Evolutionary conservation across 2,113 vertebrate genomes (phyloP).

Genomic region (Dicaeum eximium): DNA sequence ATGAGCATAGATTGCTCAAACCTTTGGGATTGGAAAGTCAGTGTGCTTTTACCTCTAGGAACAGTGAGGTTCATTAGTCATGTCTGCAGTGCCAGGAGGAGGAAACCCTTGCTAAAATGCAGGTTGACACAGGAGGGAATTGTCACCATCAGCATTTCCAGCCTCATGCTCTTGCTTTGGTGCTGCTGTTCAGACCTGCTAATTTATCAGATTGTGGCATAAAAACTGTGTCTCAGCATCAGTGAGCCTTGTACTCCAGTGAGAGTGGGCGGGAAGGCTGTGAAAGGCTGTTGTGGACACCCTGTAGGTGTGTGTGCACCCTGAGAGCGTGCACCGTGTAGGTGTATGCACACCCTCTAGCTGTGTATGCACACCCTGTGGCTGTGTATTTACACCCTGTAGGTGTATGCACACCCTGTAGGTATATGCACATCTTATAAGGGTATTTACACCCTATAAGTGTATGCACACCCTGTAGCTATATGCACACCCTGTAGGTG

Average conservation of each 20-base stretch:
- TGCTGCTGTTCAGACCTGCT: not conserved
- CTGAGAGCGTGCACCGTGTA: too few relatives aligned
- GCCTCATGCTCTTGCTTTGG: not conserved
- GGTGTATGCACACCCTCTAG: accelerated
- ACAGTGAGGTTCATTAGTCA: not conserved
- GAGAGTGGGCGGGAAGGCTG: accelerated
- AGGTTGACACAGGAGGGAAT: not conserved
- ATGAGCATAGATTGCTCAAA: not conserved
- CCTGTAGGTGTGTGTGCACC: not conserved
- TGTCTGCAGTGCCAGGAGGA: not conserved
- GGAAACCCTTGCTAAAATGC: not conserved
- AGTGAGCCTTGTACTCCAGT: accelerated
- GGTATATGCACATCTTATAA: too few relatives aligned
- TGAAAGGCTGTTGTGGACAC: not conserved
- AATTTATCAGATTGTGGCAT: accelerated
- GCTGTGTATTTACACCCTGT: accelerated
- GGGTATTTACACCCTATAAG: too few relatives aligned
- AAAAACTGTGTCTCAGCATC: not conserved
- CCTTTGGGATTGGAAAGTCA: not conserved
- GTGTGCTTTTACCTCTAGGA: not conserved
- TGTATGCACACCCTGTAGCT: accelerated
- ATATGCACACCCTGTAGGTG: too few relatives aligned
- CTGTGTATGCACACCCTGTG: not conserved
- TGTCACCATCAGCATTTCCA: not conserved
- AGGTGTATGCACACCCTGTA: too few relatives aligned